Evolutionary conservation across 2,113 vertebrate genomes (phyloP).

Genomic region (Excalfactoria chinensis): DNA sequence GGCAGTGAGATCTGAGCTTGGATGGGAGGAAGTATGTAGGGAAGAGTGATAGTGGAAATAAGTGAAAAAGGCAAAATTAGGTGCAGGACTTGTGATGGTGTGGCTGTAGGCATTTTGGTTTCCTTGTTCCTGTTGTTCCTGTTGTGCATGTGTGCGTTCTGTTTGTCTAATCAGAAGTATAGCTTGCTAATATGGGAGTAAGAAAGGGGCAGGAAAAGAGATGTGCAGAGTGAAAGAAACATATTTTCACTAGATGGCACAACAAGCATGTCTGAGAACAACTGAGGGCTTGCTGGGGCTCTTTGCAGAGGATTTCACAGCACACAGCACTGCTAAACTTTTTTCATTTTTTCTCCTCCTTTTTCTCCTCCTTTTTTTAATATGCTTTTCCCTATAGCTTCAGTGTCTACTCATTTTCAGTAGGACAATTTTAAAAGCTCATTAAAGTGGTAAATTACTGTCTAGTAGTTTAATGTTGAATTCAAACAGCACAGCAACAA

Average conservation of each 20-base stretch:
- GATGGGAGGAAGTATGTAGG: background rate
- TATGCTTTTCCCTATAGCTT: background rate
- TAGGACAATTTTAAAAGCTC: background rate
- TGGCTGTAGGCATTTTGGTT: background rate
- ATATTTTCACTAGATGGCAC: conserved; percentile 27
- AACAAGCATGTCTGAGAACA: background rate
- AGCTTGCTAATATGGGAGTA: background rate
- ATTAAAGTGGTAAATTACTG: background rate
- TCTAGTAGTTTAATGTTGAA: background rate
- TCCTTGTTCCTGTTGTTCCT: background rate
- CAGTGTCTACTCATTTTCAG: background rate
- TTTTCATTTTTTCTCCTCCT: background rate
- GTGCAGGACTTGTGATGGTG: background rate
- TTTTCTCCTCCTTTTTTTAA: background rate
- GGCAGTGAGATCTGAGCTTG: background rate
- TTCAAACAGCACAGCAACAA: background rate
- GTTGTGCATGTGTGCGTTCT: background rate
- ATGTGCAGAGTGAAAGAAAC: background rate
- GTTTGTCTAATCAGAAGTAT: background rate
- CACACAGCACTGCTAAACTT: rapidly evolving
- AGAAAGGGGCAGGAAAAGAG: background rate
- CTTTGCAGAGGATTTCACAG: background rate
- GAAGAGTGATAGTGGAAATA: background rate
- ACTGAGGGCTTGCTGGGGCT: rapidly evolving
- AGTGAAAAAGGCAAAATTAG: background rate